Evolutionary conservation across 2,888 invertebrate genomes (phyloP), one percentile per base, ranked within the genome.

Genomic region (Myathropa florea): DNA sequence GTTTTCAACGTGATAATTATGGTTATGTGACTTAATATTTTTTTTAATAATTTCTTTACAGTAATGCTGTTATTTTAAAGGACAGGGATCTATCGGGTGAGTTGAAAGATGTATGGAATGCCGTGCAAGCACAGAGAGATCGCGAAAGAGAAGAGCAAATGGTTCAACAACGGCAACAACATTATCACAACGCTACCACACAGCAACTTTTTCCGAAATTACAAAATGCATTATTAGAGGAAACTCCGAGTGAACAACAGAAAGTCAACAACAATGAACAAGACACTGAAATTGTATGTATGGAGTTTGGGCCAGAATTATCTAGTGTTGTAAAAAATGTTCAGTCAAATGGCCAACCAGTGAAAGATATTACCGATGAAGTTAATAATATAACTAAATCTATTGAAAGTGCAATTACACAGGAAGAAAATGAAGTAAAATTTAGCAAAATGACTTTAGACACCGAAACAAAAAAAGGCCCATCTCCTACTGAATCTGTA

Each of bases 81-180:
- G 95, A 96, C 89, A 93, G 95, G 26, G 96, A 96, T 90, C 93
- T 96, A 82, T 95, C 95, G 0, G 96, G 96, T 0, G 96, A 96
- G 90, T 91, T 96, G 24, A 96, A 96, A 90, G 96, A 96, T 90
- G 95, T 96, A 0, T 96, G 96, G 96, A 94, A 95, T 21, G 95
- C 95, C 0, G 95, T 96, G 2, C 95, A 96, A 88, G 92, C 92
- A 10, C 92, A 92, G 88, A 90, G 92, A n/a, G 92, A 92, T 89
- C 91, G 92, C 6, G 92, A 92, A 86, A 90, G 92, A 6, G 92
- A 92, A 73, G 92, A 92, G 73, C 92, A 92, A 90, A 91, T 92
- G 88, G 81, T 92, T 30, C 91, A 92, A 78, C 92, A 92, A 83
- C 91, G 92, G 55, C 92, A 92, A 77, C 92, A 92, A 67, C 91